These are phyloP conservation scores for Eretmodus cyanostictus DNA, from an alignment of 2,113 vertebrate species.

Conservation along the genomic window DNA sequence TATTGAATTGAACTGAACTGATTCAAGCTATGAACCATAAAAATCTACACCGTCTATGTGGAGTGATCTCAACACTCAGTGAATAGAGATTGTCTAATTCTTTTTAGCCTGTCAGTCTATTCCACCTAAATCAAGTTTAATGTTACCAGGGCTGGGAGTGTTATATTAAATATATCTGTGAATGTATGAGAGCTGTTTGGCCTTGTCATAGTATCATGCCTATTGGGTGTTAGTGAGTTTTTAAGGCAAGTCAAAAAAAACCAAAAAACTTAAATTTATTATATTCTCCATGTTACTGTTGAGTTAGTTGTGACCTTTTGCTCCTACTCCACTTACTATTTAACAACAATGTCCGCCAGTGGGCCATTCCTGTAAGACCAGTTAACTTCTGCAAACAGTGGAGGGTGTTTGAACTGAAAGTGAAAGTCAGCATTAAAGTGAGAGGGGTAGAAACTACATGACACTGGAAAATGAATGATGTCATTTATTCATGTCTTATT, in stretches of 20 bases:
- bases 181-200: neutral
- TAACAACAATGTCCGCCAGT: neutral
- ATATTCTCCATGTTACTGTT: neutral
- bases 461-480: neutral
- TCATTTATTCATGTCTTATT: neutral
- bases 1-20: neutral
- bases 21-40: neutral
- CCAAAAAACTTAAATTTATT: fast-evolving
- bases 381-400: conserved; percentile 18
- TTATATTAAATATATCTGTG: neutral
- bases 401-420: neutral
- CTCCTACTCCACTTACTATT: neutral
- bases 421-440: neutral
- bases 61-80: neutral
- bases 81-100: neutral
- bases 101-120: neutral
- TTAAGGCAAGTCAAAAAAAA: neutral
- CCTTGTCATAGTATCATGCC: neutral
- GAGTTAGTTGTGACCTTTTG: neutral
- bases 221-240: neutral
- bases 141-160: neutral
- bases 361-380: neutral
- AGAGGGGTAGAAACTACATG: neutral
- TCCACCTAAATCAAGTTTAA: neutral
- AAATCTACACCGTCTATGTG: neutral